Evolutionary conservation across 1,140 invertebrate species (phyloP).

Genomic region (Formica selysi): DNA sequence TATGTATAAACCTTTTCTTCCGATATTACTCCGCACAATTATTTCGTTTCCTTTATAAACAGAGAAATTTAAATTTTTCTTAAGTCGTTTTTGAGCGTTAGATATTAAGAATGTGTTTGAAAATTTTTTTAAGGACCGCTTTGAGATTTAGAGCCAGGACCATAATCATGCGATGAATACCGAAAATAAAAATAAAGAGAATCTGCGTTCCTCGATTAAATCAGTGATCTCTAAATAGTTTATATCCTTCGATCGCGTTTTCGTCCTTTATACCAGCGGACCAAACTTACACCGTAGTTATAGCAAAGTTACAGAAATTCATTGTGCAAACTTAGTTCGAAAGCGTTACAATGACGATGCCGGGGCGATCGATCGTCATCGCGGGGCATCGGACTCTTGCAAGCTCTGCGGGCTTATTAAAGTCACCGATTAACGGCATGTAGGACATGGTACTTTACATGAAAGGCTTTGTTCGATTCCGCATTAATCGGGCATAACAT

Average conservation of each 20-base stretch:
- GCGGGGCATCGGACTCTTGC: conserved; percentile 9
- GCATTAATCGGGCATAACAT: conserved; percentile 61
- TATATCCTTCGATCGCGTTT: background rate
- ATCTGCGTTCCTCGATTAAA: background rate
- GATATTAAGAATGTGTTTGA: background rate
- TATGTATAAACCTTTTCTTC: background rate
- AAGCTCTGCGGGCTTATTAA: conserved; percentile 46
- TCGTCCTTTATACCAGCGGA: background rate
- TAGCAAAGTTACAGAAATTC: conserved; percentile 13
- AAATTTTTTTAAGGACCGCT: background rate
- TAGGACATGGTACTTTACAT: conserved; percentile 50
- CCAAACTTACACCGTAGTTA: conserved; percentile 39
- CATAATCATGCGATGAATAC: background rate
- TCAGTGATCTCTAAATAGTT: too few relatives aligned
- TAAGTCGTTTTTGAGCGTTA: background rate
- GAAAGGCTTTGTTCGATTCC: conserved; percentile 58
- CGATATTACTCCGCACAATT: background rate
- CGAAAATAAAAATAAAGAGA: background rate
- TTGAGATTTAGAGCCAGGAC: background rate
- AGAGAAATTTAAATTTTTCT: background rate
- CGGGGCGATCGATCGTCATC: conserved; percentile 49
- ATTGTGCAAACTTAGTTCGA: conserved; percentile 36
- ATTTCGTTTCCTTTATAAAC: background rate
- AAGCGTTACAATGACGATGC: conserved; percentile 37
- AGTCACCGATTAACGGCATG: conserved; percentile 61